Conservation (phyloP, 64 coral and sea anemone genomes). For the Catalaphyllia jardinei region DNA sequence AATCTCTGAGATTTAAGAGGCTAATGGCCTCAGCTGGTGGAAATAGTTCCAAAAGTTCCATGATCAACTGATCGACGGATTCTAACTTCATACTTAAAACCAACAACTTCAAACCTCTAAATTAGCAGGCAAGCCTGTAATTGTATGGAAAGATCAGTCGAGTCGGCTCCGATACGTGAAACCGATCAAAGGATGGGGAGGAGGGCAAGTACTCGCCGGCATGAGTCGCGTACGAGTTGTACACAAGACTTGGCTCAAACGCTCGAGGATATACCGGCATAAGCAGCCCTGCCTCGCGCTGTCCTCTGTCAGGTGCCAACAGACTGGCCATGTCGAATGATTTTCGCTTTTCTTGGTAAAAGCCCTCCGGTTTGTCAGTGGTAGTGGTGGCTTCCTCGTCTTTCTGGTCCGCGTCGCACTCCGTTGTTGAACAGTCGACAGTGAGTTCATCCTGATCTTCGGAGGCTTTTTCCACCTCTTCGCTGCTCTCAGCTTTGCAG, state of each 20-base stretch:
- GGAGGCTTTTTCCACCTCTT: slow-evolving; percentile 4
- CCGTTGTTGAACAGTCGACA: slow-evolving; percentile 4
- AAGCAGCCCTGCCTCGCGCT: slow-evolving; percentile 32
- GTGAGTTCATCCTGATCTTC: slow-evolving; percentile 11
- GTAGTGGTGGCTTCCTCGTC: background rate
- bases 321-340: slow-evolving; percentile 63
- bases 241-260: slow-evolving; percentile 21
- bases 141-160: slow-evolving; percentile 24
- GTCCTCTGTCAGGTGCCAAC: slow-evolving; percentile 44
- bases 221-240: slow-evolving; percentile 23
- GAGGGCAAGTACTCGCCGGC: slow-evolving; percentile 2
- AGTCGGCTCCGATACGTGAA: background rate
- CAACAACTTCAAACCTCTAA: no score
- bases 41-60: background rate
- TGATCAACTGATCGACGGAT: background rate
- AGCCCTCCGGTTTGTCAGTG: background rate
- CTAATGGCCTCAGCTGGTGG: background rate
- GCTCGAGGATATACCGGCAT: slow-evolving; percentile 38
- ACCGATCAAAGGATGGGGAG: slow-evolving; percentile 1
- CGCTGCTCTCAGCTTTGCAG: slow-evolving; percentile 35
- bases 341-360: slow-evolving; percentile 39
- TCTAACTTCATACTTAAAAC: no score
- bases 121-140: slow-evolving; percentile 43
- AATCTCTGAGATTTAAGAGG: background rate
- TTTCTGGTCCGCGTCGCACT: slow-evolving; percentile 17